phyloP scores from a whole-genome alignment of 2,888 invertebrate species.

The Platycheirus albimanus region DNA sequence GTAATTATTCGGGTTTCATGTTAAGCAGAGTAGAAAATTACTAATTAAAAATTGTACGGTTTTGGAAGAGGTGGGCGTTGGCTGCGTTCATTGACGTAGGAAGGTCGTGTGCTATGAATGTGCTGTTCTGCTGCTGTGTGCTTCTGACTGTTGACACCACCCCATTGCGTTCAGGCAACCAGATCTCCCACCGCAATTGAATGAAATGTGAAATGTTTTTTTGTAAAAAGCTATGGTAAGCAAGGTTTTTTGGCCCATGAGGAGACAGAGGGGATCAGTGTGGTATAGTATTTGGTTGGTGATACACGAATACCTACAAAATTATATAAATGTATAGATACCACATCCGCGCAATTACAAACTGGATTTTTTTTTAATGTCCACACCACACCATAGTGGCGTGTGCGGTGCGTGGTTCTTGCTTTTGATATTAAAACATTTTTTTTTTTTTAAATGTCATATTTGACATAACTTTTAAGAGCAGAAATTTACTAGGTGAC shows the following conservation, averaged over 20 bases:
- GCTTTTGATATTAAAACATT: slow-evolving; percentile 29
- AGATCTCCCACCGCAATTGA: slow-evolving; percentile 27
- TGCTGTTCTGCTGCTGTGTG: too few relatives aligned
- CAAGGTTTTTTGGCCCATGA: neutral
- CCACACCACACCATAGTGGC: neutral
- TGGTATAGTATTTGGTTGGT: neutral
- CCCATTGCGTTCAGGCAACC: neutral
- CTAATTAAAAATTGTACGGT: slow-evolving; percentile 67
- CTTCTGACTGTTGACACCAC: slow-evolving; percentile 1
- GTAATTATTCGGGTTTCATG: slow-evolving; percentile 67
- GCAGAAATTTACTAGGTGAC: slow-evolving; percentile 36
- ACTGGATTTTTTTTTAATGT: slow-evolving; percentile 40
- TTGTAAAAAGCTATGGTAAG: neutral
- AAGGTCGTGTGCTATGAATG: slow-evolving; percentile 35
- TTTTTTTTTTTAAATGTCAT: neutral
- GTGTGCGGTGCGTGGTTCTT: neutral
- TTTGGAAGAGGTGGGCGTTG: slow-evolving; percentile 3
- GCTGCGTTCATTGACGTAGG: slow-evolving; percentile 11
- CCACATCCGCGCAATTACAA: slow-evolving; percentile 51
- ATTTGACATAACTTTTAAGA: slow-evolving; percentile 12
- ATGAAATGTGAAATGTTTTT: slow-evolving; percentile 49
- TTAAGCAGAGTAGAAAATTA: slow-evolving; percentile 70
- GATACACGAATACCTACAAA: slow-evolving; percentile 11
- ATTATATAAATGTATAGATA: too few relatives aligned
- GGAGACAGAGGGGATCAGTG: neutral